Base-by-base conservation (phyloP, 2,888 invertebrate species). In the Campoplex capitator region DNA sequence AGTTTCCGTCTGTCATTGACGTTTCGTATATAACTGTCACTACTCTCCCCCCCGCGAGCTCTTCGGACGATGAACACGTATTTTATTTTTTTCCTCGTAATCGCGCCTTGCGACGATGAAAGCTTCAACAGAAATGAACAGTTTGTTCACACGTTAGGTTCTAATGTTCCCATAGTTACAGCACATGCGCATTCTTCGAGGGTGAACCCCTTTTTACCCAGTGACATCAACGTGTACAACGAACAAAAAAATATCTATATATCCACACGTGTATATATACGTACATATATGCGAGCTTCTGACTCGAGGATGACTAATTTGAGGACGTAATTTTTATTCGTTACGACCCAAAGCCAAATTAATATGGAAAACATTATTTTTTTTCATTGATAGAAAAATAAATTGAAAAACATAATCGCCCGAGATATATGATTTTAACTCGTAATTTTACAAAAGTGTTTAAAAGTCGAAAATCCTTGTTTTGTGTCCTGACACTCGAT, bases 101-200 rank as follows among this genome's bases (percentile, higher is more conserved):
- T 28, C 48, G 48, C 32, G 35, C 54, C 80, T 80, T 62, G 16
- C 84, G 62, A 8, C 71, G 76, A n/a, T 28, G 73, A 82, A 65
- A 81, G 77, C 74, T 84, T 78, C 84, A 78, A 87, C 78, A 82
- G 75, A 79, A 84, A 82, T 84, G 87, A 79, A 75, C 75, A 74
- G 78, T 71, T 83, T 75, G 75, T 84, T 80, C 84, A 62, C 78
- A 79, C 82, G 82, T 67, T 65, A 58, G 71, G 75, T 51, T 62
- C 73, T n/a, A 58, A 79, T 79, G 84, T 87, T 84, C 67, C 87
- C 87, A 87, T 87, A 84, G 87, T 83, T 82, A 87, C 87, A 35
- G 38, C 70, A 76, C 84, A 11, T 84, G 87, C 84, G 87, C 87
- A 28, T 32, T 51, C 32, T 18, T 6, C 35, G n/a, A 13, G 3